Evolutionary conservation across 64 coral and sea anemone genomes (phyloP), one percentile per base, ranked within the genome.

Genomic region (Montipora efflorescens): DNA sequence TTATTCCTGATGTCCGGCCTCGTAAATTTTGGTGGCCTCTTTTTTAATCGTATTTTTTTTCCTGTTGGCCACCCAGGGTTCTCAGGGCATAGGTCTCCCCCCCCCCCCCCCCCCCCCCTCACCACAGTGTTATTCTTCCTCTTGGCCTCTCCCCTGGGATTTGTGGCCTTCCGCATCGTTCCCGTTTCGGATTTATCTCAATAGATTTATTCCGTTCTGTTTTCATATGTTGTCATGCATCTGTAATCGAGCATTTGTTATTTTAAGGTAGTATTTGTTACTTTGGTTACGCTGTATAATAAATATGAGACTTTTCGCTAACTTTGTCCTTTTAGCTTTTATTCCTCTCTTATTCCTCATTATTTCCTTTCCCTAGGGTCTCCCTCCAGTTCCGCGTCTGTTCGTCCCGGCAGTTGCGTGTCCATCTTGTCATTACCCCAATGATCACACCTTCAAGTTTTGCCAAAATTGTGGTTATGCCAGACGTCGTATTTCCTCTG

Each of bases 401-500:
- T 93, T 52, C 12, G 14, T 93, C n/a, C 15, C 91, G n/a, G 91
- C 91, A 13, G 80, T 93, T 48, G 25, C 53, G 3, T 93, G 91
- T 66, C 91, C 91, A 0, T 64, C 53, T 22, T 93, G 91, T 62
- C 22, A 43, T 47, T 93, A 80, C 81, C 71, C 83, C 43, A 93
- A 93, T 74, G 83, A 87, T 47, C 66, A 86, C 69, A 19, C 15
- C 23, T 87, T 93, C 64, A 83, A 84, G 48, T 93, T 87, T 61
- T 93, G 91, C 50, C 82, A 93, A 66, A 87, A 79, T 83, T 93
- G 91, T 79, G 91, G 83, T 64, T 93, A 93, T 79, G 48, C 36
- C 47, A 57, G 89, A 3, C 77, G 25, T 21, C 20, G 23, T 70
- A 9, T 70, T 48, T 52, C 3, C 28, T 7, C 71, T n/a, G 0